Evolutionary conservation across 2,797 vertebrate species (phyloP).

Genomic region (Neosilurus hyrtlii): DNA sequence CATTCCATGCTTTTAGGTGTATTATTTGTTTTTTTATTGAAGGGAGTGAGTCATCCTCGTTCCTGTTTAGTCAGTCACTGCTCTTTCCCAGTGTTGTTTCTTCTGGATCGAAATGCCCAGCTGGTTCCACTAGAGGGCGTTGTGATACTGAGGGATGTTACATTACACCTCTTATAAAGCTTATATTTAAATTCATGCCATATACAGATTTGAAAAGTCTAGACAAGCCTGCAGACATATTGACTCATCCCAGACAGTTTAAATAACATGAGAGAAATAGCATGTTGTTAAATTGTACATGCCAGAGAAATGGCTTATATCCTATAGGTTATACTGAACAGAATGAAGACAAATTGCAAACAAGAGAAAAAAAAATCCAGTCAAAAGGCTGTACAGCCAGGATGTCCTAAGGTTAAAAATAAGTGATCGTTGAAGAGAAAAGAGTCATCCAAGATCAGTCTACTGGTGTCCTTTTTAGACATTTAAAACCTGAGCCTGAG

Average conservation of each 20-base stretch:
- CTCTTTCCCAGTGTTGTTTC: slow-evolving; percentile 7
- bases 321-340: background rate
- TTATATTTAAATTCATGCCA: background rate
- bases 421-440: background rate
- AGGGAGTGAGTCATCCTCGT: background rate
- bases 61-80: slow-evolving; percentile 65
- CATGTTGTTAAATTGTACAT: background rate
- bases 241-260: background rate
- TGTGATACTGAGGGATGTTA: background rate
- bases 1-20: background rate
- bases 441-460: background rate
- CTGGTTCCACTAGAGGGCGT: slow-evolving; percentile 7
- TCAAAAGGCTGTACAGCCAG: background rate
- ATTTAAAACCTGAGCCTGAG: background rate
- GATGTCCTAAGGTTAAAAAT: background rate
- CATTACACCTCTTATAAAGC: background rate
- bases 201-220: background rate
- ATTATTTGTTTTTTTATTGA: background rate
- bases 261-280: background rate
- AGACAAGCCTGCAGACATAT: background rate
- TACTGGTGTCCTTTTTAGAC: background rate
- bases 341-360: background rate
- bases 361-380: background rate
- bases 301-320: background rate
- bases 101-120: background rate